phyloP scores from a whole-genome alignment of 1,140 invertebrate species.

The Rhysida immarginata region DNA sequence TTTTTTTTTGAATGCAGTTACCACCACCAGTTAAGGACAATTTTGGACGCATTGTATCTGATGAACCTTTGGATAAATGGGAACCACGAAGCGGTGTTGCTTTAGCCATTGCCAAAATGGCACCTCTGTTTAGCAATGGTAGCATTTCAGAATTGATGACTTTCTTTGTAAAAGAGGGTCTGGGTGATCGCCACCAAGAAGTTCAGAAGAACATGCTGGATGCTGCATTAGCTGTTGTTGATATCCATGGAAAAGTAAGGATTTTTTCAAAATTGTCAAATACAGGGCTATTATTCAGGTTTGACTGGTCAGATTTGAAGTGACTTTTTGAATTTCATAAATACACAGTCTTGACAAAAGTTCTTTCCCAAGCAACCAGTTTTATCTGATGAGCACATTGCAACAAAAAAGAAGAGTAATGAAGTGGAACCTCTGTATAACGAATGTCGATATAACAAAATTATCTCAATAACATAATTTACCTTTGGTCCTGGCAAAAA shows the following conservation, averaged over 20 bases:
- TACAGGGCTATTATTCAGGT: too few species aligned
- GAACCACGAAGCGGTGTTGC: slow-evolving; percentile 73
- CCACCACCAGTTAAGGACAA: slow-evolving; percentile 74
- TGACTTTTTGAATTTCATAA: too few species aligned
- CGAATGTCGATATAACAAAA: too few species aligned
- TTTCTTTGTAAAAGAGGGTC: slow-evolving; percentile 69
- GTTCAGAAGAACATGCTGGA: slow-evolving; percentile 83
- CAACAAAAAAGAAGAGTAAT: too few species aligned
- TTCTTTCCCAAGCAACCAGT: too few species aligned
- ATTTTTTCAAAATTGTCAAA: background rate
- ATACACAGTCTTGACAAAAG: too few species aligned
- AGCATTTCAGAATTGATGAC: slow-evolving; percentile 49
- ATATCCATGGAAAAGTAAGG: slow-evolving; percentile 71
- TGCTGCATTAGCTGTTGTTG: slow-evolving; percentile 78
- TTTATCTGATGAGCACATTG: too few species aligned
- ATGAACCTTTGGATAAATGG: slow-evolving; percentile 68
- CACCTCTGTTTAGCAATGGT: slow-evolving; percentile 47
- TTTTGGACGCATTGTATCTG: slow-evolving; percentile 74
- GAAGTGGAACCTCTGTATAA: too few species aligned
- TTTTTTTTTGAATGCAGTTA: slow-evolving; percentile 35
- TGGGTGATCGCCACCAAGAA: slow-evolving; percentile 65
- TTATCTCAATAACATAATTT: too few species aligned
- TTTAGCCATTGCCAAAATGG: slow-evolving; percentile 55
- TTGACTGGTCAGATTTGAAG: too few species aligned
- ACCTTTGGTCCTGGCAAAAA: too few species aligned